Percentiles rank a stretch among this genome's conserved stretches.
Conservation (phyloP, 30 jellyfish, hydroid and myxozoan species). For the Chrysaora quinquecirrha region DNA sequence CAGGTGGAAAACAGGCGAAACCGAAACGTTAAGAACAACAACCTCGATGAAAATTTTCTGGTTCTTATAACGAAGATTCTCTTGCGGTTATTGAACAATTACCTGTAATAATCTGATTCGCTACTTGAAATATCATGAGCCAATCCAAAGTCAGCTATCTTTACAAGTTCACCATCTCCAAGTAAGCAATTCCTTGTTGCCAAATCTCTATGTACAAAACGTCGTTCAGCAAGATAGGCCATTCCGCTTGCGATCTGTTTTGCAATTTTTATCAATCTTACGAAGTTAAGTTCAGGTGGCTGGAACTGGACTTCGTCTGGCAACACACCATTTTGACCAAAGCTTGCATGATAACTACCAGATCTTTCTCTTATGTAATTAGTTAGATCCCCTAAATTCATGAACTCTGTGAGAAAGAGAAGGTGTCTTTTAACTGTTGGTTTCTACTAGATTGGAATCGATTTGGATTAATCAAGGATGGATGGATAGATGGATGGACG, state of each 20-base stretch:
- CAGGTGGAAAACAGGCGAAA: too few species aligned
- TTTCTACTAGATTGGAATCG: too few species aligned
- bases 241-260: constrained; percentile 83
- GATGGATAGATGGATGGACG: too few species aligned
- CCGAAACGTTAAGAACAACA: too few species aligned
- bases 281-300: constrained; percentile 75
- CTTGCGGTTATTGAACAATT: too few species aligned
- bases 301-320: constrained; percentile 80
- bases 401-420: too few species aligned
- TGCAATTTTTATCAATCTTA: constrained; percentile 42
- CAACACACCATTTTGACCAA: constrained; percentile 63
- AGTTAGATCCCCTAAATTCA: constrained; percentile 82
- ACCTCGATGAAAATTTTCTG: too few species aligned
- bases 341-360: constrained; percentile 90
- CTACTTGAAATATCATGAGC: constrained; percentile 85
- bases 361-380: constrained; percentile 64
- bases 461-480: too few species aligned
- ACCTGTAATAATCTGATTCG: constrained; percentile 83
- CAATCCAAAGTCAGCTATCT: constrained; percentile 84
- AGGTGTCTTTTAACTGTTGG: too few species aligned
- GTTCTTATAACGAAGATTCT: too few species aligned
- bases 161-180: constrained; percentile 44
- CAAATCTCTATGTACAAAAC: constrained; percentile 82
- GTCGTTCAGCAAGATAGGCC: constrained; percentile 67
- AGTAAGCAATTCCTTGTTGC: constrained; percentile 83